Percentiles rank a stretch among this genome's conserved stretches.
Conservation (phyloP, 2,797 vertebrate species). For the Orestias chungarensis region DNA sequence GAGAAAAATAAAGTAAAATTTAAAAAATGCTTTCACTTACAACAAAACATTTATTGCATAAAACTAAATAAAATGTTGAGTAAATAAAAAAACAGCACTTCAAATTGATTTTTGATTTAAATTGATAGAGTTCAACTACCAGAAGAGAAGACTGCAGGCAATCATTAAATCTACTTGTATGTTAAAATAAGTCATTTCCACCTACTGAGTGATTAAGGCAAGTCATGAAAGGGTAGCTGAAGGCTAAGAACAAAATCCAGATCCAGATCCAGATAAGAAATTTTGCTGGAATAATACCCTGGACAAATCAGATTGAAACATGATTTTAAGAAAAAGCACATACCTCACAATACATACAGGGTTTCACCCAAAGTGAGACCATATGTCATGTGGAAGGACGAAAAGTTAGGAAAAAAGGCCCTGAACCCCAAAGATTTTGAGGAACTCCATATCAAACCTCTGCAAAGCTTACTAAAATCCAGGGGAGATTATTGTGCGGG, state of each 20-base stretch:
- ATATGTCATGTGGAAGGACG: neutral
- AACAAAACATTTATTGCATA: no score
- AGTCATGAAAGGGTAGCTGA: neutral
- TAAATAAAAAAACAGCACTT: no score
- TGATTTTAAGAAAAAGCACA: neutral
- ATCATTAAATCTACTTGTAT: neutral
- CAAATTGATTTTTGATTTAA: neutral
- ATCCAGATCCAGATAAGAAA: no score
- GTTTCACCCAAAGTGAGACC: neutral
- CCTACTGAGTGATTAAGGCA: neutral
- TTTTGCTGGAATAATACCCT: neutral
- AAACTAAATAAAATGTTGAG: no score
- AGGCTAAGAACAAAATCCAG: neutral
- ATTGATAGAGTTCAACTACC: neutral
- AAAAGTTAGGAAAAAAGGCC: neutral
- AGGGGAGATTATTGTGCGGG: neutral
- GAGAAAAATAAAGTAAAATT: no score
- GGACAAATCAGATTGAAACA: neutral
- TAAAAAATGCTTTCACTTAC: no score
- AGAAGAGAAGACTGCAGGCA: neutral
- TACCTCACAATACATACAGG: neutral
- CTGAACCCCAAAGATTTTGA: no score
- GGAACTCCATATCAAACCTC: neutral
- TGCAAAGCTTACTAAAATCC: neutral
- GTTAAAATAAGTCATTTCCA: neutral